phyloP scores from a whole-genome alignment of 1,140 invertebrate species.

The Euura saliciscinereae region DNA sequence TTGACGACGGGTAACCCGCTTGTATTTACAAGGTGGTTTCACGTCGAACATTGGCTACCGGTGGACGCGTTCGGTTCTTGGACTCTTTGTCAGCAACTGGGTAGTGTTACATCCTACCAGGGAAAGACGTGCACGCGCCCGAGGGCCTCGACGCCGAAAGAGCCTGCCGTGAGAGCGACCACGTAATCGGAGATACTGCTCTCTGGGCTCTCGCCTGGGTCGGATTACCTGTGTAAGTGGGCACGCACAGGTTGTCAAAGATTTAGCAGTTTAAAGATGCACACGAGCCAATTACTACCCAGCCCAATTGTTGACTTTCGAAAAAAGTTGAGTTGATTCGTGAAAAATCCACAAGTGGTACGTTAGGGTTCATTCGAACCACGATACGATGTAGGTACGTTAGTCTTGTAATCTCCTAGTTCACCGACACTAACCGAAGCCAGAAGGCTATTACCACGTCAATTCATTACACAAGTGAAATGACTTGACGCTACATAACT shows the following conservation, averaged over 20 bases:
- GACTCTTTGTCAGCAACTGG: neutral
- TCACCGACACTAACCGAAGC: no score
- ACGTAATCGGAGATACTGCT: neutral
- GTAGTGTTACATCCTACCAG: conserved; percentile 3
- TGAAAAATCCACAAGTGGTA: no score
- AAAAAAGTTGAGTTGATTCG: no score
- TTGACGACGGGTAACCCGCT: neutral
- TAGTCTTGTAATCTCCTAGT: no score
- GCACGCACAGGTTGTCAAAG: neutral
- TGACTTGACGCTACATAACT: no score
- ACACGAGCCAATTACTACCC: no score
- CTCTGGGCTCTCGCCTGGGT: neutral
- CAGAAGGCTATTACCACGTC: no score
- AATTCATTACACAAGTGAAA: no score
- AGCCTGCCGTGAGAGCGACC: neutral
- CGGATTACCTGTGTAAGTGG: neutral
- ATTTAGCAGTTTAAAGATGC: no score
- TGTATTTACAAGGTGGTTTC: neutral
- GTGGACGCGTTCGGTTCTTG: neutral
- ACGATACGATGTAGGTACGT: no score
- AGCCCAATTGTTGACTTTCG: no score
- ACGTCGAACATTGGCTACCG: neutral
- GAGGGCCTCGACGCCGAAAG: neutral
- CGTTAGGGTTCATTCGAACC: no score
- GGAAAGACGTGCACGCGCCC: neutral